Conservation (phyloP, 2,113 vertebrate genomes). For the Onychostoma macrolepis region DNA sequence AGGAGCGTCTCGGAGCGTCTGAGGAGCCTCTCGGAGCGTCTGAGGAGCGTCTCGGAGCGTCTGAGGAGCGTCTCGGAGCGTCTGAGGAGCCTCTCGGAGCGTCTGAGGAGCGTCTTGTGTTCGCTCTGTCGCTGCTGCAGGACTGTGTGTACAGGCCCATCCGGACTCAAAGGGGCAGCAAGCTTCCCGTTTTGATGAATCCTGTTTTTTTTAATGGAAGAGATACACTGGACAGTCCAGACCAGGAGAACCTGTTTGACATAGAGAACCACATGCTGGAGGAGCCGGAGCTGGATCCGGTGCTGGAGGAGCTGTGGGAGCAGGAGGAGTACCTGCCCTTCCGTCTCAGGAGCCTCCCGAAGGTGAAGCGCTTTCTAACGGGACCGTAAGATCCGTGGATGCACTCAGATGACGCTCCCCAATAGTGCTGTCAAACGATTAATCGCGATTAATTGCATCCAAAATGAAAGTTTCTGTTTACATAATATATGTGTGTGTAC, state of each 20-base stretch:
- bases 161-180: slow-evolving; percentile 82
- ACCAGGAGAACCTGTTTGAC: slow-evolving; percentile 51
- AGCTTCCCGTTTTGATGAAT: slow-evolving; percentile 82
- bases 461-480: too few relatives aligned
- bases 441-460: too few relatives aligned
- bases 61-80: too few relatives aligned
- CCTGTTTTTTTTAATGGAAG: slow-evolving; percentile 65
- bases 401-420: background rate
- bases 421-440: too few relatives aligned
- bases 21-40: too few relatives aligned
- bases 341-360: slow-evolving; percentile 82
- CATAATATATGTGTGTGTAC: too few relatives aligned
- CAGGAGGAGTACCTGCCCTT: slow-evolving; percentile 82
- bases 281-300: slow-evolving; percentile 74
- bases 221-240: slow-evolving; percentile 66
- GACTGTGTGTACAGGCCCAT: slow-evolving; percentile 86
- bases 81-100: slow-evolving; percentile 33
- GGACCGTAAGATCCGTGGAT: background rate
- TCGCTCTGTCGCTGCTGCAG: slow-evolving; percentile 82
- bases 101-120: slow-evolving; percentile 76
- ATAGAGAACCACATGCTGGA: slow-evolving; percentile 54
- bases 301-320: slow-evolving; percentile 86
- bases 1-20: slow-evolving; percentile 67
- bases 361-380: slow-evolving; percentile 32
- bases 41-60: too few relatives aligned